Percentiles rank a stretch among this genome's conserved stretches.
phyloP scores from a whole-genome alignment of 1,140 invertebrate species.

The Magallana angulata region DNA sequence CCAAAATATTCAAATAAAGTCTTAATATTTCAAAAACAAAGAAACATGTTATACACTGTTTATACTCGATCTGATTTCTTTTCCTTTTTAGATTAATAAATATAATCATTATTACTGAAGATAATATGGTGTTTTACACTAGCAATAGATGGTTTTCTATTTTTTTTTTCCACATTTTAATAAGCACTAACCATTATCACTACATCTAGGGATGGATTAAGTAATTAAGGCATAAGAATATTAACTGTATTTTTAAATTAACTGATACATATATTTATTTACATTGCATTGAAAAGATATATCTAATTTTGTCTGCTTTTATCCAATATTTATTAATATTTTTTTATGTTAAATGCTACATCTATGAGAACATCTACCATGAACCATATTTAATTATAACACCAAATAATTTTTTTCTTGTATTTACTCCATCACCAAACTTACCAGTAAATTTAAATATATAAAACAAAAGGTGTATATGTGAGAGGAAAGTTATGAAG shows the following conservation, averaged over 20 bases:
- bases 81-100: not conserved
- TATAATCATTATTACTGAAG: constrained; percentile 6
- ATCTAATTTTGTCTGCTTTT: constrained; percentile 3
- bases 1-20: not conserved
- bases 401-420: not conserved
- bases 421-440: constrained; percentile 21
- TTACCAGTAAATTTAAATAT: constrained; percentile 19
- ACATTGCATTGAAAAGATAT: constrained; percentile 7
- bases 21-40: not conserved
- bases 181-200: not conserved
- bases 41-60: not conserved
- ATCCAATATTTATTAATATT: constrained; percentile 1
- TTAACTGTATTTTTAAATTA: not conserved
- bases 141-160: constrained; percentile 11
- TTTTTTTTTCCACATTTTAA: not conserved
- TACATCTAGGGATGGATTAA: not conserved
- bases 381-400: not conserved
- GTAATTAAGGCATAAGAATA: not conserved
- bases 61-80: not conserved
- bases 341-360: not conserved
- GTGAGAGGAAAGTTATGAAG: not conserved
- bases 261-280: constrained; percentile 16
- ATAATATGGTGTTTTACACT: not conserved
- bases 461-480: not conserved
- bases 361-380: not conserved